Conservation (phyloP, 2,888 invertebrate genomes). For the Pristionchus mayeri region DNA sequence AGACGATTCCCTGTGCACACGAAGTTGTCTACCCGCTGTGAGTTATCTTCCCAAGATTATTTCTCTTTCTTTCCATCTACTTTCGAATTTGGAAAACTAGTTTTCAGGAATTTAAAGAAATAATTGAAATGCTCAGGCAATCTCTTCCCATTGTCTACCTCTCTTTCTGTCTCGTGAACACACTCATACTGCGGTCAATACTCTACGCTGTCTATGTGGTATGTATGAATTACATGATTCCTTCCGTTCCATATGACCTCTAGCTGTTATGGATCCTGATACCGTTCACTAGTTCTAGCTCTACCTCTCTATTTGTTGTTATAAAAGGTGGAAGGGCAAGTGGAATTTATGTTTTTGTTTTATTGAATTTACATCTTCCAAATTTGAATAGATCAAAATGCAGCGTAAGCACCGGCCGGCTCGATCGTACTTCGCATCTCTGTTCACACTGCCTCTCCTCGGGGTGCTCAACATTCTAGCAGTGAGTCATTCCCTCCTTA, state of each 20-base stretch:
- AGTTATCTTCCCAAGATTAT: slow-evolving; percentile 55
- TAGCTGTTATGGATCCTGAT: too few species aligned
- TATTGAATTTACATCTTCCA: too few species aligned
- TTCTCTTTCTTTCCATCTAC: background rate
- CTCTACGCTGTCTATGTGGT: slow-evolving; percentile 55
- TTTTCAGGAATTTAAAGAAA: too few species aligned
- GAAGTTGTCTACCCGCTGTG: slow-evolving; percentile 97
- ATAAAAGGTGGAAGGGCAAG: too few species aligned
- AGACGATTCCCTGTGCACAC: slow-evolving; percentile 92
- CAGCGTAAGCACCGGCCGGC: slow-evolving; percentile 48
- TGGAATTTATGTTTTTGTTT: too few species aligned
- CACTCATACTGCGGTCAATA: slow-evolving; percentile 64
- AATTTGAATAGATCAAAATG: background rate
- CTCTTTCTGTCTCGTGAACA: slow-evolving; percentile 57
- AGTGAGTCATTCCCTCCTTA: too few species aligned
- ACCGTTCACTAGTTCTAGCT: too few species aligned
- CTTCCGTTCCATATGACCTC: too few species aligned
- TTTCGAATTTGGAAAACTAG: too few species aligned
- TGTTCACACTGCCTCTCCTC: slow-evolving; percentile 68
- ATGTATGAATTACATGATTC: too few species aligned
- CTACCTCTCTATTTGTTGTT: too few species aligned
- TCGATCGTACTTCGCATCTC: slow-evolving; percentile 65
- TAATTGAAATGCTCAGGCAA: slow-evolving; percentile 56
- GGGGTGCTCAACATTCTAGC: slow-evolving; percentile 64
- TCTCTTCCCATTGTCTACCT: slow-evolving; percentile 65